Percentiles rank a stretch among this genome's conserved stretches.
Conservation (phyloP, 1,140 invertebrate genomes). For the Lasaia peninsularis region DNA sequence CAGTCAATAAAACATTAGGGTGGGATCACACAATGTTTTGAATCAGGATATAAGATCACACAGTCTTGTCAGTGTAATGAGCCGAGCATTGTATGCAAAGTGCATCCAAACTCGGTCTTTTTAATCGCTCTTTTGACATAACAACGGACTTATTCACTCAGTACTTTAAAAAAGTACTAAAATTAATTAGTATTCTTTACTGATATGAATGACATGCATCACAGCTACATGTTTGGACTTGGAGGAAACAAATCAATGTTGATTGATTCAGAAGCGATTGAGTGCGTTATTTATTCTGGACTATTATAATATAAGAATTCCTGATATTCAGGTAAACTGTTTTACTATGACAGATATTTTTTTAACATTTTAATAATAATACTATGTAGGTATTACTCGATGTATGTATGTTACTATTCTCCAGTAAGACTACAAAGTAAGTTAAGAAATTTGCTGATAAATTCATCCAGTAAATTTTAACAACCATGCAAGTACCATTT, state of each 20-base stretch:
- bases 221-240: not conserved
- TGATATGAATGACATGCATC: not conserved
- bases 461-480: too few species aligned
- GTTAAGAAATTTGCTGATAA: too few species aligned
- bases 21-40: constrained; percentile 37
- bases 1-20: constrained; percentile 34
- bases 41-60: constrained; percentile 8
- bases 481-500: too few species aligned
- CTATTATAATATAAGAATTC: too few species aligned
- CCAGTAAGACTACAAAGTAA: too few species aligned
- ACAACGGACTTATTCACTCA: not conserved
- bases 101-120: constrained; percentile 27
- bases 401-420: too few species aligned
- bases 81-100: constrained; percentile 66
- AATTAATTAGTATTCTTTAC: not conserved
- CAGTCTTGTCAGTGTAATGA: constrained; percentile 41
- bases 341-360: too few species aligned
- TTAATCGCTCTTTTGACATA: constrained; percentile 20
- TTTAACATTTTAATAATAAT: too few species aligned
- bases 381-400: too few species aligned
- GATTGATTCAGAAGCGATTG: too few species aligned
- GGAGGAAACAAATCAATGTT: not conserved
- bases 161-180: constrained; percentile 1
- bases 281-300: too few species aligned
- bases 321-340: too few species aligned